Conservation (phyloP, 2,888 invertebrate species). For the Torymus tubicola region DNA sequence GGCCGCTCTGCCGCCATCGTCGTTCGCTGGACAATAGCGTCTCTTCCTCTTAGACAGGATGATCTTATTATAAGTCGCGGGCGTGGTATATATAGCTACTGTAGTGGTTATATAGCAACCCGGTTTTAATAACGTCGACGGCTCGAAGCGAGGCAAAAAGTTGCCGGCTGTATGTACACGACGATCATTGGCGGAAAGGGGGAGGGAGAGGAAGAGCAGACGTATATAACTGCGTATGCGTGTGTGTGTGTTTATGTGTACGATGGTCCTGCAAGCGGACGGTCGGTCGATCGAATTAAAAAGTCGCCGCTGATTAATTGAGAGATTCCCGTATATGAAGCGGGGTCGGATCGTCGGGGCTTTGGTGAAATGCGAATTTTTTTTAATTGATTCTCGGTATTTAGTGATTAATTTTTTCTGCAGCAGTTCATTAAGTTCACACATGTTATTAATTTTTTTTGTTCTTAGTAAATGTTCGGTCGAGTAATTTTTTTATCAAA, state of each 20-base stretch:
- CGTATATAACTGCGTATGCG: neutral
- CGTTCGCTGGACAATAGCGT: too few species aligned
- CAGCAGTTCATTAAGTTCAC: too few species aligned
- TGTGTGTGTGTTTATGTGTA: neutral
- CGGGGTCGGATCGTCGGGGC: too few species aligned
- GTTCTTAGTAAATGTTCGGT: too few species aligned
- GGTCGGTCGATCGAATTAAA: constrained; percentile 32
- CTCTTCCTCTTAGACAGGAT: constrained; percentile 37
- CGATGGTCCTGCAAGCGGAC: neutral
- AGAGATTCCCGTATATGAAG: constrained; percentile 32
- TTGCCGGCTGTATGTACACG: neutral
- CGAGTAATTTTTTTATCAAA: neutral
- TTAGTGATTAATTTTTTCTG: too few species aligned
- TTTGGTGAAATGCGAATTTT: too few species aligned
- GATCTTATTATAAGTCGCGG: constrained; percentile 54
- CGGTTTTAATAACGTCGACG: constrained; percentile 46
- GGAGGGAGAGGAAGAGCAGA: too few species aligned
- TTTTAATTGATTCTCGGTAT: too few species aligned
- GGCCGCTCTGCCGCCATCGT: too few species aligned
- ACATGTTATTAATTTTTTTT: too few species aligned
- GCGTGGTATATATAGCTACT: neutral
- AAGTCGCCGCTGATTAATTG: constrained; percentile 45
- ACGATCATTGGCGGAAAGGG: neutral
- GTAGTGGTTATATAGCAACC: constrained; percentile 12
- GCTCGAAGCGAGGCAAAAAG: too few species aligned